A percentile compares a stretch with the other conserved stretches of the same genome.
Evolutionary conservation across 2,888 invertebrate species (phyloP).

Genomic region (Ferrisia virgata): DNA sequence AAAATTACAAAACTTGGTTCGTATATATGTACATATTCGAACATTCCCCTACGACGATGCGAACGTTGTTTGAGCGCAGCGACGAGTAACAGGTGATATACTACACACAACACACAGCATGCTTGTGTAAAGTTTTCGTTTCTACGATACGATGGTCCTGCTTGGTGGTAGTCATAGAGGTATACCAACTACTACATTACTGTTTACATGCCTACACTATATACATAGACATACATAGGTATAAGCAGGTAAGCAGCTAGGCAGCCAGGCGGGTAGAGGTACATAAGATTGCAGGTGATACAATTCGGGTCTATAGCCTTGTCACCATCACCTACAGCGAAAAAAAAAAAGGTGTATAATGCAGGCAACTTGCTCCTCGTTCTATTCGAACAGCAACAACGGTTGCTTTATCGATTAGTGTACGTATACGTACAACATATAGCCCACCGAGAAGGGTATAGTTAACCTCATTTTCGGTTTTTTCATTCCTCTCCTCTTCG

Average conservation of each 20-base stretch:
- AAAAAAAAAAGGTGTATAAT: slow-evolving; percentile 20
- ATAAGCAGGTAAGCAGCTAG: too few relatives aligned
- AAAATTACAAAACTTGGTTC: not conserved
- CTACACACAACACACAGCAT: too few relatives aligned
- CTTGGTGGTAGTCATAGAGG: not conserved
- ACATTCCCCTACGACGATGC: not conserved
- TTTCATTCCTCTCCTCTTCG: not conserved
- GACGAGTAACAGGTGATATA: slow-evolving; percentile 23
- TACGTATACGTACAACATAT: too few relatives aligned
- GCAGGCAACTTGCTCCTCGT: not conserved
- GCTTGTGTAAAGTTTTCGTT: not conserved
- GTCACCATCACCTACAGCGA: slow-evolving; percentile 16
- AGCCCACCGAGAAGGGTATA: slow-evolving; percentile 12
- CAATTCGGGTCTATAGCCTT: not conserved
- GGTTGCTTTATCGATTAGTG: slow-evolving; percentile 16
- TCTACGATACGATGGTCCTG: not conserved
- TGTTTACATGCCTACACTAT: too few relatives aligned
- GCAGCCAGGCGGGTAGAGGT: too few relatives aligned
- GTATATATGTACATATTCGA: not conserved
- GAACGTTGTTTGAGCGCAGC: not conserved
- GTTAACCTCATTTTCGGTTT: slow-evolving; percentile 25
- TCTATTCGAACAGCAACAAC: not conserved
- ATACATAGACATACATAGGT: too few relatives aligned
- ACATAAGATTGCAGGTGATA: not conserved
- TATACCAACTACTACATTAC: not conserved